These are phyloP conservation scores for Strix uralensis DNA, from an alignment of 2,113 vertebrate genomes.

Conservation along the genomic window DNA sequence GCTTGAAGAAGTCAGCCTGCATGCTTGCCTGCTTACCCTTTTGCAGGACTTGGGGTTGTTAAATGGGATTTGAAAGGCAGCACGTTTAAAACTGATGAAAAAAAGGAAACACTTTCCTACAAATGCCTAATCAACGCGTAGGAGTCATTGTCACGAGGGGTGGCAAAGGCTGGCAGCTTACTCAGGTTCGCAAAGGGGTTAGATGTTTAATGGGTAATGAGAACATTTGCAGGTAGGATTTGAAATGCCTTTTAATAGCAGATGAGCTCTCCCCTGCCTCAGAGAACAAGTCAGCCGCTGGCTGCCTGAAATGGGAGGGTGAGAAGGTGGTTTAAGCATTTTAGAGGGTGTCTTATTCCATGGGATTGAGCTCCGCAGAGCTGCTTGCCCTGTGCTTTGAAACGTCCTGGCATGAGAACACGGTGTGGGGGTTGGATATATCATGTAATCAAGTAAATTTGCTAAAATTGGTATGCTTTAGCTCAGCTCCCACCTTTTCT, in stretches of 20 bases:
- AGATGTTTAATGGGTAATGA: not conserved
- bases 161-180: not conserved
- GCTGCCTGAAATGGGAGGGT: not conserved
- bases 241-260: not conserved
- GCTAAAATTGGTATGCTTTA: not conserved
- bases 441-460: not conserved
- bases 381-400: not conserved
- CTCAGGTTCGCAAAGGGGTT: not conserved
- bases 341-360: not conserved
- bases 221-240: constrained; percentile 12
- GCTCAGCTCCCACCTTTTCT: not conserved
- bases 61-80: not conserved
- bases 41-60: not conserved
- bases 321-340: not conserved
- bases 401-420: not conserved
- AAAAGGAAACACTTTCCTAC: not conserved
- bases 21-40: accelerated
- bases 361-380: not conserved
- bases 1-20: not conserved
- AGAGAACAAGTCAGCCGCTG: not conserved
- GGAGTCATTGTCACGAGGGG: not conserved
- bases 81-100: not conserved
- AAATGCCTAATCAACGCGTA: not conserved
- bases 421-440: not conserved
- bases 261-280: not conserved